A percentile compares a stretch with the other conserved stretches of the same genome.
These are phyloP conservation scores for Vireo griseus DNA, from an alignment of 2,797 vertebrate species.

Conservation along the genomic window DNA sequence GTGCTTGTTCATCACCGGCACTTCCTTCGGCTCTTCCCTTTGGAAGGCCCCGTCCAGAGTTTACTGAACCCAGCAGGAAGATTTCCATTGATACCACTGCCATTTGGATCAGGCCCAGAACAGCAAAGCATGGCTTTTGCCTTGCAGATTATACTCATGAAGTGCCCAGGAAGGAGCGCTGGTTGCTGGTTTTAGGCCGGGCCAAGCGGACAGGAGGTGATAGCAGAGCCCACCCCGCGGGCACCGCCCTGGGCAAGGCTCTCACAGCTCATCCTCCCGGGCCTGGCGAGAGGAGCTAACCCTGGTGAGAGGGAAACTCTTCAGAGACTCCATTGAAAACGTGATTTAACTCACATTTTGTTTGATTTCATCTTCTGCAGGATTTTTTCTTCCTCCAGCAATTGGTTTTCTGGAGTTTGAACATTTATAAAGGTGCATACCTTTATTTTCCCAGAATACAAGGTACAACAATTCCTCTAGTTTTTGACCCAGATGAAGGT, in stretches of 20 bases:
- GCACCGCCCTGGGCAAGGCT: not conserved
- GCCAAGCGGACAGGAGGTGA: no score
- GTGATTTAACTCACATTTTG: not conserved
- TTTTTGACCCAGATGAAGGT: not conserved
- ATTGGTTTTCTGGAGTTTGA: not conserved
- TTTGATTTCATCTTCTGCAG: not conserved
- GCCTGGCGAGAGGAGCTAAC: not conserved
- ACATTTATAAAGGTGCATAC: not conserved
- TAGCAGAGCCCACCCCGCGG: rapidly evolving
- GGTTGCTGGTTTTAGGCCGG: rapidly evolving
- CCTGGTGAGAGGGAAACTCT: not conserved
- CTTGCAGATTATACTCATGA: not conserved
- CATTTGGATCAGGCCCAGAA: not conserved
- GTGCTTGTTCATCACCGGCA: not conserved
- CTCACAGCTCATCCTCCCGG: not conserved
- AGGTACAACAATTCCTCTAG: not conserved
- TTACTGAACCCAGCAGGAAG: not conserved
- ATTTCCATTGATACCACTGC: not conserved
- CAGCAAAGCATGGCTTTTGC: not conserved
- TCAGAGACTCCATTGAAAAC: not conserved
- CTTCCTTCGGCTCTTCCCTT: not conserved
- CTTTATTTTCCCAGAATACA: not conserved
- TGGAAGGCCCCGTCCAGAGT: not conserved
- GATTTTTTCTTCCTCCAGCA: not conserved
- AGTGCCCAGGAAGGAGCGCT: not conserved